Conservation (phyloP, 1,140 invertebrate species). For the Ostrea edulis region DNA sequence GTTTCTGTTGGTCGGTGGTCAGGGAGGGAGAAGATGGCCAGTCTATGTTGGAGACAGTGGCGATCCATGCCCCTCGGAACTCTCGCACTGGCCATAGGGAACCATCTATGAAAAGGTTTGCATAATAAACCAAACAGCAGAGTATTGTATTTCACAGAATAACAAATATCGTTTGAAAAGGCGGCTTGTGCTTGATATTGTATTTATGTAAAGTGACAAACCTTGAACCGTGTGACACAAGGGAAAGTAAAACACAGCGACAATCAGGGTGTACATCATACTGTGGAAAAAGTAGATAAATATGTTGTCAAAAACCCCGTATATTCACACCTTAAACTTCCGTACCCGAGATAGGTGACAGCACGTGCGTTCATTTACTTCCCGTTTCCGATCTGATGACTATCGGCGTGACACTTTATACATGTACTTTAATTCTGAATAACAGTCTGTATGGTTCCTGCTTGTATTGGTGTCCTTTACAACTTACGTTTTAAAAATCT, state of each 20-base stretch:
- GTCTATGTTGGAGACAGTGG: constrained; percentile 76
- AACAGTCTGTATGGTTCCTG: no score
- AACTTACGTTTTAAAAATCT: no score
- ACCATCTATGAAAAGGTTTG: constrained; percentile 48
- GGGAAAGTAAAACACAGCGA: neutral
- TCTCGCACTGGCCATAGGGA: constrained; percentile 63
- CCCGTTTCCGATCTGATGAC: neutral
- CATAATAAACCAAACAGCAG: neutral
- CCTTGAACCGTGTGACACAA: neutral
- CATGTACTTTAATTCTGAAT: no score
- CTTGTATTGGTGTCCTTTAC: no score
- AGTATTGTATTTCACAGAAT: no score
- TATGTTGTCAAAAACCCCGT: neutral
- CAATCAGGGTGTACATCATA: neutral
- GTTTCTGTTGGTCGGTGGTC: constrained; percentile 66
- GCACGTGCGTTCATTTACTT: neutral
- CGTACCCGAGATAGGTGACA: neutral
- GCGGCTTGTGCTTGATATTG: no score
- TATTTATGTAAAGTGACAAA: neutral
- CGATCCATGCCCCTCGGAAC: constrained; percentile 74
- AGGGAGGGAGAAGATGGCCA: constrained; percentile 70
- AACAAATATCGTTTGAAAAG: no score
- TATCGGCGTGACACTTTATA: neutral
- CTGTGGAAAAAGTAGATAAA: neutral
- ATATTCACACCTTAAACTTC: neutral